A percentile compares a stretch with the other conserved stretches of the same genome.
Conservation (phyloP, 1,140 invertebrate genomes). For the Sinella curviseta region DNA sequence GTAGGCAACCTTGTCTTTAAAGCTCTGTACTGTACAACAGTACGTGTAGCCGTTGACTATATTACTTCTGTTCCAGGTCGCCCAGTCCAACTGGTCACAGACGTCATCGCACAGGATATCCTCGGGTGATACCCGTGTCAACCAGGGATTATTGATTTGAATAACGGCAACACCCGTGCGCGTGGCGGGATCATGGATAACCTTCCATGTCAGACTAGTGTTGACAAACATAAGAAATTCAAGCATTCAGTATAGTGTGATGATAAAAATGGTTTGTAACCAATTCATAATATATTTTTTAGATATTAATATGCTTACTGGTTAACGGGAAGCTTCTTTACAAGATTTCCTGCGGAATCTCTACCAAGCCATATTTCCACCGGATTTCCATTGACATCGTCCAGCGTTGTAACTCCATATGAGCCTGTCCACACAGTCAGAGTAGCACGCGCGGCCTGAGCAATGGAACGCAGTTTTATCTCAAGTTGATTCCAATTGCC, state of each 20-base stretch:
- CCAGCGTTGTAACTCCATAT: conserved; percentile 34
- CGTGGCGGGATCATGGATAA: conserved; percentile 60
- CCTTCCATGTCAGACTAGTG: conserved; percentile 52
- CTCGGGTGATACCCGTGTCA: conserved; percentile 28
- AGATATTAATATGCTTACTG: conserved; percentile 29
- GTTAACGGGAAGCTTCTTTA: conserved; percentile 29
- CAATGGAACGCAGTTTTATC: background rate
- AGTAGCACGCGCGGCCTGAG: background rate
- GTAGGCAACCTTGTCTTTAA: background rate
- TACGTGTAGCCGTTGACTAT: conserved; percentile 41
- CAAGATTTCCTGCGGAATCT: conserved; percentile 1
- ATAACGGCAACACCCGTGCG: conserved; percentile 62
- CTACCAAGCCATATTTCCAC: conserved; percentile 39
- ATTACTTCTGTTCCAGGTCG: conserved; percentile 35
- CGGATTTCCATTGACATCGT: conserved; percentile 36
- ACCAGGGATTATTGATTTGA: conserved; percentile 66
- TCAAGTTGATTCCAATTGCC: conserved; percentile 62
- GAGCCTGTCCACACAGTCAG: conserved; percentile 45
- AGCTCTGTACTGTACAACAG: conserved; percentile 35
- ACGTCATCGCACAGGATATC: conserved; percentile 44
- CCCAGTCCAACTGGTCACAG: conserved; percentile 44
- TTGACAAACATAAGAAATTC: background rate
- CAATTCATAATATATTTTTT: too few relatives aligned
- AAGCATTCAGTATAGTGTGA: background rate
- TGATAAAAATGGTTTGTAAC: too few relatives aligned